phyloP scores from a whole-genome alignment of 2,113 vertebrate species.

The Phaethornis superciliosus region DNA sequence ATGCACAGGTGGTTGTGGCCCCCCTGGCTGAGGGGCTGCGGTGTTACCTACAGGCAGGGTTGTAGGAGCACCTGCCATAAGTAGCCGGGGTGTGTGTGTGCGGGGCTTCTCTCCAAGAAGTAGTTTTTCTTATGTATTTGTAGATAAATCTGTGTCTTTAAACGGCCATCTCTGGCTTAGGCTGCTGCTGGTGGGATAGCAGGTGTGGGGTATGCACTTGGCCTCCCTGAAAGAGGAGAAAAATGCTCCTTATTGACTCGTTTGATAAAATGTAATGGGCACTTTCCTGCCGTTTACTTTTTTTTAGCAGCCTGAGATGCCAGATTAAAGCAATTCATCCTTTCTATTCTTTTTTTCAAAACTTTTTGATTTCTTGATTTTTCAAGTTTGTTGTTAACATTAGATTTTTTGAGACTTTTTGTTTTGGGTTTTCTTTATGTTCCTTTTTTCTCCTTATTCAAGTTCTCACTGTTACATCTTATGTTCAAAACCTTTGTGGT shows the following conservation, averaged over 20 bases:
- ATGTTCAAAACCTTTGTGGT: neutral
- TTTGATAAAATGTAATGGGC: fast-evolving
- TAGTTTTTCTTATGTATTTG: neutral
- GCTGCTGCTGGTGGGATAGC: neutral
- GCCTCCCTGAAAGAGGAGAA: neutral
- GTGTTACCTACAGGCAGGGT: neutral
- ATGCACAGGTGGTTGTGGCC: too few relatives aligned
- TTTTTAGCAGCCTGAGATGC: neutral
- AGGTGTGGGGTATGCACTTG: fast-evolving
- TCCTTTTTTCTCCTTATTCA: neutral
- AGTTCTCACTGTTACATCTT: neutral
- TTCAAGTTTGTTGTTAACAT: neutral
- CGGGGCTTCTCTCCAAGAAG: neutral
- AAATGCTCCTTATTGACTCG: neutral
- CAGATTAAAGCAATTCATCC: neutral
- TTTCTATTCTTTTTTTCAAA: neutral
- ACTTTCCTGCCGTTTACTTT: neutral
- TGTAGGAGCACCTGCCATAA: neutral
- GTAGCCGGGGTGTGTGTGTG: neutral
- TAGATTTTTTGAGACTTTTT: neutral
- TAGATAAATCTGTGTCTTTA: neutral
- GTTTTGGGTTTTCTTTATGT: too few relatives aligned
- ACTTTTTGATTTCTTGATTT: neutral
- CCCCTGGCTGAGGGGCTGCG: too few relatives aligned
- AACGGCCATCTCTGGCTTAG: fast-evolving